Evolutionary conservation across 2,113 vertebrate genomes (phyloP).

Genomic region (Hippocampus guttulatus): DNA sequence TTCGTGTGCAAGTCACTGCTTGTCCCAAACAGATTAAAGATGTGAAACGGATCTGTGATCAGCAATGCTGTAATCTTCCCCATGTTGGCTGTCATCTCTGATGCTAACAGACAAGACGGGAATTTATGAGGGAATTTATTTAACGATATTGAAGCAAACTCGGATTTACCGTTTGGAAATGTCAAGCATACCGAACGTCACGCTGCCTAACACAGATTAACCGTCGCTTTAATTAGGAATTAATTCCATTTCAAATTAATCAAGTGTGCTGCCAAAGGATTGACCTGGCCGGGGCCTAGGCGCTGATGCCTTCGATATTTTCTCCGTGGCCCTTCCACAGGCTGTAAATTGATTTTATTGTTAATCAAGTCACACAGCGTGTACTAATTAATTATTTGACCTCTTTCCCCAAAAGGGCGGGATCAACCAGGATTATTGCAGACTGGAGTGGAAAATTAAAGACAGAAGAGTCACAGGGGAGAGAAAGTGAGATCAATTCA

Average conservation of each 20-base stretch:
- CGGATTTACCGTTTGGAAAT: slow-evolving; percentile 3
- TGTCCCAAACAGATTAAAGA: slow-evolving; percentile 55
- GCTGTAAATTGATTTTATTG: slow-evolving; percentile 32
- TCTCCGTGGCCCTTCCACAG: slow-evolving; percentile 22
- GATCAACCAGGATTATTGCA: slow-evolving; percentile 27
- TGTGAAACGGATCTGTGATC: slow-evolving; percentile 60
- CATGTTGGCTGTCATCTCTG: slow-evolving; percentile 37
- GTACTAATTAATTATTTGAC: slow-evolving; percentile 42
- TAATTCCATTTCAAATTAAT: slow-evolving; percentile 53
- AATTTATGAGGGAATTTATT: slow-evolving; percentile 34
- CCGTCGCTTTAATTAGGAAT: slow-evolving; percentile 38
- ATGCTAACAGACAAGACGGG: slow-evolving; percentile 36
- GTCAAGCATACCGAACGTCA: slow-evolving; percentile 15
- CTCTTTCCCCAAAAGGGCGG: slow-evolving; percentile 29
- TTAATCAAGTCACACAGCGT: slow-evolving; percentile 40
- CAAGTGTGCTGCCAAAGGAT: slow-evolving; percentile 29
- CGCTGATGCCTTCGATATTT: slow-evolving; percentile 28
- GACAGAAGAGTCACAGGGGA: not conserved
- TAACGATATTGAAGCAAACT: slow-evolving; percentile 24
- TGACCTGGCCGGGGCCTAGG: slow-evolving; percentile 27
- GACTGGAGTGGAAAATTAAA: not conserved
- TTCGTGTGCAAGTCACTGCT: slow-evolving; percentile 15
- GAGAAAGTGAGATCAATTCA: not conserved
- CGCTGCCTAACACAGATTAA: slow-evolving; percentile 26
- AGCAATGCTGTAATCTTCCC: slow-evolving; percentile 43